Percentiles rank a stretch among this genome's conserved stretches.
phyloP scores from a whole-genome alignment of 2,888 invertebrate genomes.

The Archips xylosteana region DNA sequence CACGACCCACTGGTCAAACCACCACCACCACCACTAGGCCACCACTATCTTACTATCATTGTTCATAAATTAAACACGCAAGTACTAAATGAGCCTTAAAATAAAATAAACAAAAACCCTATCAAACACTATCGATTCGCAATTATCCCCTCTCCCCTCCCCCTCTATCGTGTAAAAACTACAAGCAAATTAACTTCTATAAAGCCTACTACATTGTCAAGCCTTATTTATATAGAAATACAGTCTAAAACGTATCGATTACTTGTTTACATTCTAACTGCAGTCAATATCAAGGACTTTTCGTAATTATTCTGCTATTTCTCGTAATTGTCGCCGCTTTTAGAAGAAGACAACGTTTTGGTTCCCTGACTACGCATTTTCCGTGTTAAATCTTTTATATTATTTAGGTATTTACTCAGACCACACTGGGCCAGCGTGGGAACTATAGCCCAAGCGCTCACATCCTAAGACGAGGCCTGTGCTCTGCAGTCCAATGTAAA shows the following conservation, averaged over 20 bases:
- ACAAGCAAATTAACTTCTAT: conserved; percentile 22
- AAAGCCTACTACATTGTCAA: conserved; percentile 9
- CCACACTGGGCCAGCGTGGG: too few species aligned
- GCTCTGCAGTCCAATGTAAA: too few species aligned
- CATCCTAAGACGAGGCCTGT: too few species aligned
- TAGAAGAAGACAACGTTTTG: conserved; percentile 27
- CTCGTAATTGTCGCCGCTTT: conserved; percentile 32
- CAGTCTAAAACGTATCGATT: not conserved
- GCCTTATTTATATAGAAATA: not conserved
- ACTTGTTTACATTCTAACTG: conserved; percentile 32
- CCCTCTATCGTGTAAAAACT: conserved; percentile 23
- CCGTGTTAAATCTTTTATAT: too few species aligned
- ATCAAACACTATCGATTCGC: conserved; percentile 38
- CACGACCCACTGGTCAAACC: too few species aligned
- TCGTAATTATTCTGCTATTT: conserved; percentile 39
- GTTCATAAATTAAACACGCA: not conserved
- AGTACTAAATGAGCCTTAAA: conserved; percentile 21
- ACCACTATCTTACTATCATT: too few species aligned
- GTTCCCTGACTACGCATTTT: conserved; percentile 3
- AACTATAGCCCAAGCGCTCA: too few species aligned
- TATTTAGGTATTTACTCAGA: too few species aligned
- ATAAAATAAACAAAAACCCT: conserved; percentile 32
- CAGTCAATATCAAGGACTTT: conserved; percentile 60
- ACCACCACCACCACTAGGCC: too few species aligned
- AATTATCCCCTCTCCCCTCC: conserved; percentile 21